phyloP scores from a whole-genome alignment of 2,113 vertebrate species.

The Mustelus asterias region DNA sequence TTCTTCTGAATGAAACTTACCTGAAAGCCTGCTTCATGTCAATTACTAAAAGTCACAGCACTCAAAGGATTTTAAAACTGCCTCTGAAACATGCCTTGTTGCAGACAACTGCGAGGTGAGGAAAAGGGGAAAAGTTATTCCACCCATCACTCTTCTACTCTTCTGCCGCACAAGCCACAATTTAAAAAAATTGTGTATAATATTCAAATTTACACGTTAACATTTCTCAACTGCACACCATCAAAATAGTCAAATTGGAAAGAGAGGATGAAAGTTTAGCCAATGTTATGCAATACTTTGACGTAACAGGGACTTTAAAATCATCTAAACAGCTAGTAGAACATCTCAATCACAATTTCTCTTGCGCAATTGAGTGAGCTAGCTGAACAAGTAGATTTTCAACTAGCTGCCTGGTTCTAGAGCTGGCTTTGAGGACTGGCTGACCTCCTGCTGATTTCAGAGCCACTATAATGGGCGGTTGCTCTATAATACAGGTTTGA shows the following conservation, averaged over 20 bases:
- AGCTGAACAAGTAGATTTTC: not conserved
- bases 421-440: not conserved
- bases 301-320: not conserved
- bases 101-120: too few species aligned
- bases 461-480: not conserved
- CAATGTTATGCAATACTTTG: not conserved
- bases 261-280: not conserved
- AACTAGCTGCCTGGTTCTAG: not conserved
- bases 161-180: too few species aligned
- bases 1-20: too few species aligned
- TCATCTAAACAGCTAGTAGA: not conserved
- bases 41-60: too few species aligned
- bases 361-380: not conserved
- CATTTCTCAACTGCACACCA: not conserved
- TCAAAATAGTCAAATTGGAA: not conserved
- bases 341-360: not conserved
- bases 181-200: too few species aligned
- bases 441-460: not conserved
- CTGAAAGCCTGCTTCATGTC: too few species aligned
- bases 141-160: too few species aligned
- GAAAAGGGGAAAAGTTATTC: too few species aligned
- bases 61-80: too few species aligned
- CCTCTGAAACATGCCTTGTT: too few species aligned
- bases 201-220: too few species aligned
- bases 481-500: not conserved